Percentiles rank a stretch among this genome's conserved stretches.
Conservation (phyloP, 2,113 vertebrate species). For the Rhineura floridana region DNA sequence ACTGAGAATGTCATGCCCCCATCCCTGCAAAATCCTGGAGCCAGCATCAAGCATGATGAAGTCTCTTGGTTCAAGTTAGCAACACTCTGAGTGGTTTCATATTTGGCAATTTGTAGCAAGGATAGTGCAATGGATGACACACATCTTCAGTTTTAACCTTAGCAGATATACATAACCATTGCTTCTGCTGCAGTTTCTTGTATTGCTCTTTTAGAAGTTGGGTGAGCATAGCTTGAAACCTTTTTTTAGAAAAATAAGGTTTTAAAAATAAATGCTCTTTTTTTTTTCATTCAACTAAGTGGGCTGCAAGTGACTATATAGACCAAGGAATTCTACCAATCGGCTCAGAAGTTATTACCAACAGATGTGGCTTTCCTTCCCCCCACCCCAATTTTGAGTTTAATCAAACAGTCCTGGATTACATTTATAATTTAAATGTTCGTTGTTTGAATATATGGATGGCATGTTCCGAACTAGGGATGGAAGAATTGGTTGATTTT, state of each 20-base stretch:
- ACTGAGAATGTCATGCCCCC: too few relatives aligned
- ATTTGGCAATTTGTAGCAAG: too few relatives aligned
- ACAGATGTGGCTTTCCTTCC: background rate
- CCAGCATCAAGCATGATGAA: too few relatives aligned
- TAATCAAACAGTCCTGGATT: background rate
- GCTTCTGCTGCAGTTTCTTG: background rate
- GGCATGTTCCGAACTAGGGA: slow-evolving; percentile 28
- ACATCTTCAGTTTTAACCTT: background rate
- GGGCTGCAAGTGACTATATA: background rate
- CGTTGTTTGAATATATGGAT: slow-evolving; percentile 58
- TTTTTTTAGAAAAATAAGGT: background rate
- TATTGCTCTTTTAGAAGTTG: background rate
- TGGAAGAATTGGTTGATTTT: too few relatives aligned
- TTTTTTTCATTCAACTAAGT: background rate
- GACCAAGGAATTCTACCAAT: background rate
- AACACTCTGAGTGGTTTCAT: too few relatives aligned
- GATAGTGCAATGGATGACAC: too few relatives aligned
- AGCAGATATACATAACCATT: background rate
- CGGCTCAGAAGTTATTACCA: background rate
- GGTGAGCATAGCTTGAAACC: background rate
- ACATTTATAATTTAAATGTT: slow-evolving; percentile 51
- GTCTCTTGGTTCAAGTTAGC: too few relatives aligned
- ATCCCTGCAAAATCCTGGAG: too few relatives aligned
- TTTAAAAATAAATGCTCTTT: background rate
- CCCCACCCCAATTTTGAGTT: background rate